A percentile compares a stretch with the other conserved stretches of the same genome.
These are phyloP conservation scores for Nephrotoma flavescens DNA, from an alignment of 2,888 invertebrate species.

Conservation along the genomic window DNA sequence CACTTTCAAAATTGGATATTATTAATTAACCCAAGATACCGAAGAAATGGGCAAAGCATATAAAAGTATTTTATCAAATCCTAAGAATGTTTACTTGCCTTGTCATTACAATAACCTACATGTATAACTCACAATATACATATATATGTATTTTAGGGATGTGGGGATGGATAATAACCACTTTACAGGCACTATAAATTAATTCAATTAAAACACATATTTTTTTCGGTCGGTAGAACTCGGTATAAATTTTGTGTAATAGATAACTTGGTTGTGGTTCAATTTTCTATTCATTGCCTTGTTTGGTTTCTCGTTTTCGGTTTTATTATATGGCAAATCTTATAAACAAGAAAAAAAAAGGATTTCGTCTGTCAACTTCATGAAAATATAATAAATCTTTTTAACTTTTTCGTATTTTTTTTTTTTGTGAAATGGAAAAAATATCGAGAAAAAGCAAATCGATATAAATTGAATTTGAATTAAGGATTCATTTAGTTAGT, in stretches of 20 bases:
- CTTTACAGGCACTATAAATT: neutral
- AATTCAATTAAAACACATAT: neutral
- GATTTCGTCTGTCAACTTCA: neutral
- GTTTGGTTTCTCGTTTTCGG: neutral
- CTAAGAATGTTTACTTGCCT: neutral
- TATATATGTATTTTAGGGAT: neutral
- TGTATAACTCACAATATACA: too few relatives aligned
- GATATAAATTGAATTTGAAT: neutral
- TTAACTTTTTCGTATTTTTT: neutral
- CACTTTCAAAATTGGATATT: neutral
- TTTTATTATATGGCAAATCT: neutral
- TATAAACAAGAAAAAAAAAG: neutral
- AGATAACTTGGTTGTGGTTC: neutral
- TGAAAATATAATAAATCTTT: neutral
- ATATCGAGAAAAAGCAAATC: neutral
- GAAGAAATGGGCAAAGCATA: neutral
- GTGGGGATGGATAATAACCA: neutral
- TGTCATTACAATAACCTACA: neutral
- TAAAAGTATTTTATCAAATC: neutral
- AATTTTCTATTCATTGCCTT: neutral
- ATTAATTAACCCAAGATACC: neutral
- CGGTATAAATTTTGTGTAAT: neutral
- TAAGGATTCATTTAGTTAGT: neutral
- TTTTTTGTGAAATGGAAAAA: neutral
- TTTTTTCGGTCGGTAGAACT: neutral